Evolutionary conservation across 2,888 invertebrate species (phyloP).

Genomic region (Dryocosmus kuriphilus): DNA sequence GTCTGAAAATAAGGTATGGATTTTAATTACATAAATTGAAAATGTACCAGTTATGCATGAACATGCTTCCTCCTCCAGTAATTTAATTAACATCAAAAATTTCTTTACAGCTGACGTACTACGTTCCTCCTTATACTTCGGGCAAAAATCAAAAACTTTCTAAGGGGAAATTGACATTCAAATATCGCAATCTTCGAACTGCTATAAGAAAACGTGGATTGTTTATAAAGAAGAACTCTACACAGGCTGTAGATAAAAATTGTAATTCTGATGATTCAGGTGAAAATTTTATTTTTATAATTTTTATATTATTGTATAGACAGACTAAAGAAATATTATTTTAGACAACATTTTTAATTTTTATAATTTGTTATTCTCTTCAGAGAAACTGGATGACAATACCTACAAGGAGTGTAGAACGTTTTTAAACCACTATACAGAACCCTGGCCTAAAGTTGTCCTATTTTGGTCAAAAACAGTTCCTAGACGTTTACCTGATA

Average conservation of each 20-base stretch:
- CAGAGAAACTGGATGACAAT: not conserved
- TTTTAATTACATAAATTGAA: not conserved
- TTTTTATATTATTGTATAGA: not conserved
- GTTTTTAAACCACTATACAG: not conserved
- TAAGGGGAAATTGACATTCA: conserved; percentile 41
- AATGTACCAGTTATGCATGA: not conserved
- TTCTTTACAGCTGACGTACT: conserved; percentile 34
- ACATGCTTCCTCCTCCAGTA: not conserved
- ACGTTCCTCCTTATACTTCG: conserved; percentile 9
- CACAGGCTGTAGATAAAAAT: not conserved
- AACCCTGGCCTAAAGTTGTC: not conserved
- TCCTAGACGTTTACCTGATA: not conserved
- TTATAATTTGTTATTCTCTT: not conserved
- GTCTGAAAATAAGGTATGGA: conserved; percentile 18
- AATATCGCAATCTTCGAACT: conserved; percentile 37
- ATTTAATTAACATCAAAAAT: conserved; percentile 15
- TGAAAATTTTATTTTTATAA: not conserved
- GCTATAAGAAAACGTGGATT: not conserved
- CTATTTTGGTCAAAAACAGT: not conserved
- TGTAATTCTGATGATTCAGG: not conserved
- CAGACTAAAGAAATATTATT: no score
- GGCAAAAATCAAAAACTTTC: conserved; percentile 41
- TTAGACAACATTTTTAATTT: no score
- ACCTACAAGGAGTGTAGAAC: not conserved
- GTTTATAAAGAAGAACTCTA: not conserved